These are phyloP conservation scores for Xenentodon cancila DNA, from an alignment of 2,797 vertebrate genomes.

Conservation along the genomic window DNA sequence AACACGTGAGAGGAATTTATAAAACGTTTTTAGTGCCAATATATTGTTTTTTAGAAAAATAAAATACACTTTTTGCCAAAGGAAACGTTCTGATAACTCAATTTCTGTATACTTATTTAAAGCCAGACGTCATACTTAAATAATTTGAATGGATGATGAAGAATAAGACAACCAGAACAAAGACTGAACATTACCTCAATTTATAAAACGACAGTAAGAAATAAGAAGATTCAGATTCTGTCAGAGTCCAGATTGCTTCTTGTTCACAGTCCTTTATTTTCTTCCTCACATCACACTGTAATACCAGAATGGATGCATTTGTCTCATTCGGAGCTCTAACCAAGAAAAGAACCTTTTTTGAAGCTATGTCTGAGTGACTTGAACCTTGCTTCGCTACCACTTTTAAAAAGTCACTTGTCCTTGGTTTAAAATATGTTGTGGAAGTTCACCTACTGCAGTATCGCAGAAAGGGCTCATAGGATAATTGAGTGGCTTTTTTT, in stretches of 20 bases:
- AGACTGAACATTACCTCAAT: constrained; percentile 30
- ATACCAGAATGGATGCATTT: constrained; percentile 25
- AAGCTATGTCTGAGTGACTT: constrained; percentile 18
- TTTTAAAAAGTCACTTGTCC: constrained; percentile 5
- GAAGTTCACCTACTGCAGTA: constrained; percentile 30
- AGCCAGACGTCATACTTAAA: too few relatives aligned
- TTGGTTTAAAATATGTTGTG: constrained; percentile 14
- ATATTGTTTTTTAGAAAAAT: too few relatives aligned
- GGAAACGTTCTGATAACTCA: too few relatives aligned
- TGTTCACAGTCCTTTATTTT: constrained; percentile 3
- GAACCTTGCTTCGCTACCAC: constrained; percentile 15
- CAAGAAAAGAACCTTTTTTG: constrained; percentile 5
- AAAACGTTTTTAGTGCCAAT: too few relatives aligned
- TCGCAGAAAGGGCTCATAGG: constrained; percentile 2
- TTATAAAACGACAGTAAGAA: constrained; percentile 14
- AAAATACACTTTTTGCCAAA: too few relatives aligned
- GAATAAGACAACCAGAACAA: too few relatives aligned
- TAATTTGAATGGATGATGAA: too few relatives aligned
- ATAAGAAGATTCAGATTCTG: constrained; percentile 19
- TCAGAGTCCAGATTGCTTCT: constrained; percentile 7
- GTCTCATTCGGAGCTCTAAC: constrained; percentile 23
- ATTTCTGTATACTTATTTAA: too few relatives aligned
- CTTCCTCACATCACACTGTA: constrained; percentile 15
- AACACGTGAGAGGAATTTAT: too few relatives aligned
- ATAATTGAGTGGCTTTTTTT: constrained; percentile 25